phyloP scores from a whole-genome alignment of 2,113 vertebrate species.

The Tylochromis polylepis region DNA sequence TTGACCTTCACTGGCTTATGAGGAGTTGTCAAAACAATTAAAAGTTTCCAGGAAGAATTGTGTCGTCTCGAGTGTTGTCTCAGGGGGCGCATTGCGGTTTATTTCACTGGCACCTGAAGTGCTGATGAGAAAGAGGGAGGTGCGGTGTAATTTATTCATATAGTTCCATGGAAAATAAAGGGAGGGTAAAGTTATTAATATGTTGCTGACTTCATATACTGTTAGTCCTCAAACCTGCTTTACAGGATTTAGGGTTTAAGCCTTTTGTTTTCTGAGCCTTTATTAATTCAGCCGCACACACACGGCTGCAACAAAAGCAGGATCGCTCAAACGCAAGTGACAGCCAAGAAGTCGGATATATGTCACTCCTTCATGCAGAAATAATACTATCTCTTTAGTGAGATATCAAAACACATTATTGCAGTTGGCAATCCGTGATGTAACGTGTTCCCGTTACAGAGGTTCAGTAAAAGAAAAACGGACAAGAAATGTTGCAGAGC shows the following conservation, averaged over 20 bases:
- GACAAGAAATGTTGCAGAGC: neutral
- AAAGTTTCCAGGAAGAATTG: conserved; percentile 67
- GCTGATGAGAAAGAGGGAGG: neutral
- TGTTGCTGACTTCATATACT: neutral
- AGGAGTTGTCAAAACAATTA: conserved; percentile 73
- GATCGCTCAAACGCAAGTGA: neutral
- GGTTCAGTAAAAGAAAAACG: neutral
- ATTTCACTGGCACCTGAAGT: neutral
- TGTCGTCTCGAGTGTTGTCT: conserved; percentile 64
- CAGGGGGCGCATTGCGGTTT: neutral
- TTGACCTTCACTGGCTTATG: conserved; percentile 63
- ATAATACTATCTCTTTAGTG: neutral
- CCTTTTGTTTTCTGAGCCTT: neutral
- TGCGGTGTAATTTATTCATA: neutral
- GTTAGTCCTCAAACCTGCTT: conserved; percentile 1
- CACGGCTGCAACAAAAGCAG: neutral
- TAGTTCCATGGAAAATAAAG: neutral
- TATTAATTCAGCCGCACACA: conserved; percentile 6
- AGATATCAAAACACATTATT: neutral
- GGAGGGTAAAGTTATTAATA: neutral
- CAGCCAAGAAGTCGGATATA: neutral
- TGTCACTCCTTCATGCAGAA: neutral
- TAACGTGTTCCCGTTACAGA: neutral
- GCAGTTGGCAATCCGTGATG: neutral
- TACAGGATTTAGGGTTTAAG: conserved; percentile 4